Evolutionary conservation across 2,797 vertebrate species (phyloP).

Genomic region (Alfaro cultratus): DNA sequence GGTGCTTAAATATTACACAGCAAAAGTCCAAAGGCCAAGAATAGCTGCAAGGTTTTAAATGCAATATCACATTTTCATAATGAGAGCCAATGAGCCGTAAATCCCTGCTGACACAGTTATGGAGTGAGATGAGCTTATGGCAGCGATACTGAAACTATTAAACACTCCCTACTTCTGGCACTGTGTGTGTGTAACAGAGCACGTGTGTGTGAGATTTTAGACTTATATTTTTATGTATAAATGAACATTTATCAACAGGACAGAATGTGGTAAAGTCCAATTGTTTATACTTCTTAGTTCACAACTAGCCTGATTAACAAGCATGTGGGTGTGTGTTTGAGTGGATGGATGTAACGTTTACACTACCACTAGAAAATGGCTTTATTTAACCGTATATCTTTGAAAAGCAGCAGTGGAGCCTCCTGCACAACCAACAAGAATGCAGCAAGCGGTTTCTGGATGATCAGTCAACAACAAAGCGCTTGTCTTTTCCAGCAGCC

Average conservation of each 20-base stretch:
- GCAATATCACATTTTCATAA: slow-evolving; percentile 78
- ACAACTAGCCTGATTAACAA: background rate
- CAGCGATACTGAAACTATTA: slow-evolving; percentile 63
- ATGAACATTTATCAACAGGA: background rate
- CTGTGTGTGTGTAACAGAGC: background rate
- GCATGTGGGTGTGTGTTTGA: background rate
- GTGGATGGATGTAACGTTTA: background rate
- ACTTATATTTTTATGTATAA: background rate
- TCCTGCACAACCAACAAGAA: no score
- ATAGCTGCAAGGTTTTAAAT: slow-evolving; percentile 62
- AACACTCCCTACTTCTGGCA: slow-evolving; percentile 40
- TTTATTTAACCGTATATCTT: no score
- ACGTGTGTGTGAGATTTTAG: background rate
- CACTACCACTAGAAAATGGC: no score
- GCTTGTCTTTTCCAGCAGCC: no score
- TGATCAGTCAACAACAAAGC: no score
- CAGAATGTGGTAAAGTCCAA: background rate
- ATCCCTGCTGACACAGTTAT: slow-evolving; percentile 72
- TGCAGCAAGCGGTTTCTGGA: no score
- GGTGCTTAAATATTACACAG: slow-evolving; percentile 53
- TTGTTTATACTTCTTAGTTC: background rate
- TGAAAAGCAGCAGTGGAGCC: no score
- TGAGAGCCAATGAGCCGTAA: slow-evolving; percentile 78
- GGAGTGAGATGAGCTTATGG: slow-evolving; percentile 63
- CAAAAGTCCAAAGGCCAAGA: slow-evolving; percentile 65